Evolutionary conservation across 2,888 invertebrate species (phyloP), one percentile per base, ranked within the genome.

Genomic region (Ennomos erosarius): DNA sequence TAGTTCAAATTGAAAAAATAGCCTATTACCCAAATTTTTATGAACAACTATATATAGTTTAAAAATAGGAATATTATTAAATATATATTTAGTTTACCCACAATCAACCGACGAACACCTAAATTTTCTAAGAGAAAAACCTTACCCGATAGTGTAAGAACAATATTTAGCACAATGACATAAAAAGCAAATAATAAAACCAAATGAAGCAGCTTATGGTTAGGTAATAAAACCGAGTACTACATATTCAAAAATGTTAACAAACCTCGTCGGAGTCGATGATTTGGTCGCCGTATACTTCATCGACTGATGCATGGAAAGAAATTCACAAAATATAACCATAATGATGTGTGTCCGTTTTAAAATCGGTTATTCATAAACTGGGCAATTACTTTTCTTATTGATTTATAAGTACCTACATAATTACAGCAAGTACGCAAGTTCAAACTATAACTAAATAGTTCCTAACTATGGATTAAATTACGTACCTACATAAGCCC

Each of bases 271-370:
- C 85, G 62, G 81, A 75, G 77, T 83, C 82, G 70, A 33, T 45
- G 48, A 39, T 45, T 36, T 54, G 53, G 9, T 87, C 90, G 78
- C 81, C 81, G 64, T 79, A 73, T 76, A 85, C 88, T 81, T 91
- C 91, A 82, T 92, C 90, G 75, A 92, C 92, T 92, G 90, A 74
- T 81, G 90, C 92, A 90, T 92, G 91, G 76, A 91, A 91, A 84
- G 44, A 67, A 59, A 52, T 36, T 62, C 35, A 61, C 34, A 55
- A 42, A 46, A 16, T 43, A 51, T 59, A 55, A 38, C 46, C 42
- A 35, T 42, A 43, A 48, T 10, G 26, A 26, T 6, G 26, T 26
- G 26, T 26, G 26, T 26, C 26, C 26, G 5, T 1, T 6, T 26
- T 1, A 6, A 26, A 26, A 3, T n/a, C n/a, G 16, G 16, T 26